Evolutionary conservation across 1,140 invertebrate genomes (phyloP).

Genomic region (Drosophila fuyamai): DNA sequence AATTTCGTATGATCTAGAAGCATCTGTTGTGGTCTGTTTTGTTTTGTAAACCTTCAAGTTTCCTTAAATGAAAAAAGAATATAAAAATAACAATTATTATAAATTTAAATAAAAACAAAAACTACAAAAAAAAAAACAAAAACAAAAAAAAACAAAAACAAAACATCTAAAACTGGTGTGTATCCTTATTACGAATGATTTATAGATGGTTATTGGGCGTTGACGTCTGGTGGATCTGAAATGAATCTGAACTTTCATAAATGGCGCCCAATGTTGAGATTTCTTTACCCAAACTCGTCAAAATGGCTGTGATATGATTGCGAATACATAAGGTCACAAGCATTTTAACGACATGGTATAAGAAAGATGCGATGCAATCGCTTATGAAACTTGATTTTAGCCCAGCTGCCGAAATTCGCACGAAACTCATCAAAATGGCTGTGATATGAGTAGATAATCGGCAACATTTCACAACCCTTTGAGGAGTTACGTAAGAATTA

Average conservation of each 20-base stretch:
- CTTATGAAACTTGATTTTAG: background rate
- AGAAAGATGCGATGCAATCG: slow-evolving; percentile 56
- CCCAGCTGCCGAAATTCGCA: slow-evolving; percentile 39
- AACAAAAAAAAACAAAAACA: slow-evolving; percentile 65
- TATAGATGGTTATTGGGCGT: slow-evolving; percentile 17
- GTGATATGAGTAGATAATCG: slow-evolving; percentile 75
- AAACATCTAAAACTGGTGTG: slow-evolving; percentile 63
- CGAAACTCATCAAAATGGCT: slow-evolving; percentile 85
- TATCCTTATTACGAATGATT: slow-evolving; percentile 35
- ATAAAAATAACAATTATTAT: slow-evolving; percentile 77
- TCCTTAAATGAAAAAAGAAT: slow-evolving; percentile 77
- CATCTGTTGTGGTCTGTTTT: slow-evolving; percentile 83
- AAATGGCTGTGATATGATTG: slow-evolving; percentile 85
- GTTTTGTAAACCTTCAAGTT: slow-evolving; percentile 83
- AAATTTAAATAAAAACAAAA: slow-evolving; percentile 79
- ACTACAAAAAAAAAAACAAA: slow-evolving; percentile 62
- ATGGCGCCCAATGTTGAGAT: slow-evolving; percentile 60
- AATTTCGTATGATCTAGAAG: slow-evolving; percentile 74
- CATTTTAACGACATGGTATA: slow-evolving; percentile 84
- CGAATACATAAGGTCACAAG: slow-evolving; percentile 76
- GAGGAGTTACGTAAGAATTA: slow-evolving; percentile 83
- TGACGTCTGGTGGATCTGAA: slow-evolving; percentile 4
- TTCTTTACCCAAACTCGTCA: slow-evolving; percentile 85
- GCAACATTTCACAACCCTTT: slow-evolving; percentile 84
- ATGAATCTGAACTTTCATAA: background rate